Evolutionary conservation across 2,888 invertebrate genomes (phyloP), one percentile per base, ranked within the genome.

Genomic region (Priocnemis perturbator): DNA sequence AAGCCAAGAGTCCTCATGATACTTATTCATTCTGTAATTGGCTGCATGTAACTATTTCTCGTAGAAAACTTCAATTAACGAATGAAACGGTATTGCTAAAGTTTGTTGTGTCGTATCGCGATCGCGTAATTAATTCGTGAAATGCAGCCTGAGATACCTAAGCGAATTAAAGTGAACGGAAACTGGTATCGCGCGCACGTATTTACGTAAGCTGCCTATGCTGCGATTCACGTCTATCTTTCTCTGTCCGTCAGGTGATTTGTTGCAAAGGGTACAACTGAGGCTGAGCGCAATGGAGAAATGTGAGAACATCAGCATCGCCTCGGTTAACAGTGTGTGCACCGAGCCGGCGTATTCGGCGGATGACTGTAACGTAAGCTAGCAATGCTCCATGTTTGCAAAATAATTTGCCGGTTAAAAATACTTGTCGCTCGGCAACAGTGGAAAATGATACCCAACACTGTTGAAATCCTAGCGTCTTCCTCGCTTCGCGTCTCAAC

Each of bases 241-340:
- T n/a, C 30, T 53, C 14, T 30, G 9, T 37, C 53, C 57, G 44
- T 21, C 69, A 90, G 90, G 90, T 71, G 96, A 96, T 83, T 93
- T 96, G 85, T 87, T 96, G 81, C 96, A 96, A 87, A 91, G 96
- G 69, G 93, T 96, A 4, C 95, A 96, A 85, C 91, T 96, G 15
- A 93, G 93, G 79, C 91, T 94, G 45, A 94, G 93, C 63, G 91
- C 93, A 45, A 96, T 95, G 95, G 94, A 94, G 69, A 93, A 93
- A 26, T 96, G 96, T 85, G 95, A 96, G 85, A 96, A 96, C 86
- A 93, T 95, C 68, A 96, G 96, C 86, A 96, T 96, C 78, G 93
- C 95, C 3, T 95, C 94, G 37, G 93, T 94, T 2, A 96, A 96
- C 84, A 95, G 95, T 77, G 91, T 96, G 78, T 96, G 96, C 86